Conservation (phyloP, 2,113 vertebrate species). For the Gobiocypris rarus region DNA sequence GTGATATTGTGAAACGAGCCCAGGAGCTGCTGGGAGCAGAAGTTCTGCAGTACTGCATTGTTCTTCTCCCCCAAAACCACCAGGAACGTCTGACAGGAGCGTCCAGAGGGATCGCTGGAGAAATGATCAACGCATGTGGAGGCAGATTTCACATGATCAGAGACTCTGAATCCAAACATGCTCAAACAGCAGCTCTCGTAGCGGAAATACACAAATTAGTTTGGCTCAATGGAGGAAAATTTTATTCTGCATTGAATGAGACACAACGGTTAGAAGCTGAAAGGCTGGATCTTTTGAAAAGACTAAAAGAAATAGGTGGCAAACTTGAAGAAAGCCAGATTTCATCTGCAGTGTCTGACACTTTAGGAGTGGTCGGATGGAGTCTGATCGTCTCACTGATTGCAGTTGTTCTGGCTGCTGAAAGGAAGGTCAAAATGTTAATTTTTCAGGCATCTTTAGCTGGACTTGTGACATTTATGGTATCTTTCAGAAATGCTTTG, state of each 20-base stretch:
- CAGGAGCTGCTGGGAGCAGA: constrained; percentile 13
- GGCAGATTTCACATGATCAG: constrained; percentile 14
- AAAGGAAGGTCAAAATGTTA: not conserved
- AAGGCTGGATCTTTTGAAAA: not conserved
- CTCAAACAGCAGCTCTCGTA: not conserved
- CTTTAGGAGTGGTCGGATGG: not conserved
- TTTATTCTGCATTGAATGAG: not conserved
- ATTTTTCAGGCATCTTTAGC: not conserved
- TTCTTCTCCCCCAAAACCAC: constrained; percentile 1
- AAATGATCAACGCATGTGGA: constrained; percentile 26
- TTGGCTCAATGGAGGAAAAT: not conserved
- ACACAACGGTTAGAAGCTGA: not conserved
- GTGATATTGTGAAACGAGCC: constrained; percentile 7
- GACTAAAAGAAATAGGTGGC: not conserved
- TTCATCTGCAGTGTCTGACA: not conserved
- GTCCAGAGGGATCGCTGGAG: constrained; percentile 10
- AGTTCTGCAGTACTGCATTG: constrained; percentile 19
- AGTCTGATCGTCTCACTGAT: not conserved
- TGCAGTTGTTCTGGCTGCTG: not conserved
- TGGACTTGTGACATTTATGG: not conserved
- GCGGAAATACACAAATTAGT: not conserved
- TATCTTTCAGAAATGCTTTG: not conserved
- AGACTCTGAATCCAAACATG: not conserved
- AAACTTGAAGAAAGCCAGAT: not conserved
- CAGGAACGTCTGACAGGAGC: not conserved